Evolutionary conservation across 1,140 invertebrate genomes (phyloP).

Genomic region (Papilio polyxenes): DNA sequence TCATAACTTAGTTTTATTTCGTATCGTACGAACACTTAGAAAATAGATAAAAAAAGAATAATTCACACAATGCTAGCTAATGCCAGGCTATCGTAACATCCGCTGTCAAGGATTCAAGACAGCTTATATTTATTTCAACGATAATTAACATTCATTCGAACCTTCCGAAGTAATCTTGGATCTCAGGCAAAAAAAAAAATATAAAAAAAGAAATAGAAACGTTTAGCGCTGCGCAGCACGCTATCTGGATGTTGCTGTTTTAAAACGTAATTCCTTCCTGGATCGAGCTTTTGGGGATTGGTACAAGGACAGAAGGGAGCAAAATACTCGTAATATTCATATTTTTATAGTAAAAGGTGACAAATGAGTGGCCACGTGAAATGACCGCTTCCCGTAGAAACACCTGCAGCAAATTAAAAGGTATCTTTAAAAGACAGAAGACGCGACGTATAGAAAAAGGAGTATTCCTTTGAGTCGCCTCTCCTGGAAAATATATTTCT

Average conservation of each 20-base stretch:
- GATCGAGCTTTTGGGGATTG: constrained; percentile 37
- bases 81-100: not conserved
- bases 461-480: too few relatives aligned
- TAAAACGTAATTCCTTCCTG: constrained; percentile 49
- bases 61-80: too few relatives aligned
- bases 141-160: constrained; percentile 18
- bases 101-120: not conserved
- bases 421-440: too few relatives aligned
- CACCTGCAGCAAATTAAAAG: too few relatives aligned
- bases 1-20: too few relatives aligned
- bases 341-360: too few relatives aligned
- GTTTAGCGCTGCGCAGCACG: not conserved
- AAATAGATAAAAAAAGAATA: too few relatives aligned
- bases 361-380: too few relatives aligned
- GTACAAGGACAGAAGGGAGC: not conserved
- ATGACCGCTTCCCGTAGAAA: too few relatives aligned
- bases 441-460: too few relatives aligned
- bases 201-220: not conserved
- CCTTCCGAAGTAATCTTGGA: constrained; percentile 1
- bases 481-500: too few relatives aligned
- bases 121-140: not conserved
- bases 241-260: constrained; percentile 5
- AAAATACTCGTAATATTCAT: not conserved
- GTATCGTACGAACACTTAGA: too few relatives aligned
- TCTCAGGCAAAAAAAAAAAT: not conserved